Base-by-base conservation (phyloP, 2,113 vertebrate species). In the Phylloscopus whistleri region DNA sequence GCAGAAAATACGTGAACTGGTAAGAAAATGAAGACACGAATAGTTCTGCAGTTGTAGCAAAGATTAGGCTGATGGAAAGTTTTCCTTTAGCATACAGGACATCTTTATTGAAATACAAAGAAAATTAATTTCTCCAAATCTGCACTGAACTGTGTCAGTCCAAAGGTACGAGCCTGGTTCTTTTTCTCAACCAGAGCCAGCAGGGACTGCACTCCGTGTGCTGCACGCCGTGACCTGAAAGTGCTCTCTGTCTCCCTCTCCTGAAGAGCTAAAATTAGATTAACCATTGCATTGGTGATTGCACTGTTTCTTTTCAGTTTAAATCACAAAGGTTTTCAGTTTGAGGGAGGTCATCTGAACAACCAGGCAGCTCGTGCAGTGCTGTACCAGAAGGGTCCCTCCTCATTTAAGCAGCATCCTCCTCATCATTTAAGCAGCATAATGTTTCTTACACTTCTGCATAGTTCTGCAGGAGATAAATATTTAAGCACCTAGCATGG, bases 351-450 rank as follows among this genome's bases (percentile, higher is more conserved):
- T 44, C 33, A 62, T 21, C 51, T 56, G 68, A 44, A 41, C 13
- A 11, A 30, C 48, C 8, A 0, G 4, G 48, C 8, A 56, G 53
- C 8, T 55, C 1, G 0, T 7, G 39, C 14, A 44, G 26, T 8
- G 46, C 69, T 66, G 74, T 39, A 43, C 51, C 62, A 62, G 31
- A 88, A 53, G 37, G n/a, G n/a, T 66, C 59, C 19, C 26, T 64
- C 68, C 53, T 88, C 66, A 22, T 48, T 48, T 48, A 48, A 48
- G 46, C 46, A 48, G 20, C 46, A 48, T 46, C 19, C 26, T 64
- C 68, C 53, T 88, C 66, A 53, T 15, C 56, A 62, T 18, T 66
- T 60, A n/a, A 52, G 86, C 21, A 62, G 9, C 1, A 3, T 13
- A 13, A 37, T 21, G 31, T 74, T 81, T 90, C 62, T 70, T 67